Conservation (phyloP, 2,888 invertebrate species). For the Anticlea derivata region DNA sequence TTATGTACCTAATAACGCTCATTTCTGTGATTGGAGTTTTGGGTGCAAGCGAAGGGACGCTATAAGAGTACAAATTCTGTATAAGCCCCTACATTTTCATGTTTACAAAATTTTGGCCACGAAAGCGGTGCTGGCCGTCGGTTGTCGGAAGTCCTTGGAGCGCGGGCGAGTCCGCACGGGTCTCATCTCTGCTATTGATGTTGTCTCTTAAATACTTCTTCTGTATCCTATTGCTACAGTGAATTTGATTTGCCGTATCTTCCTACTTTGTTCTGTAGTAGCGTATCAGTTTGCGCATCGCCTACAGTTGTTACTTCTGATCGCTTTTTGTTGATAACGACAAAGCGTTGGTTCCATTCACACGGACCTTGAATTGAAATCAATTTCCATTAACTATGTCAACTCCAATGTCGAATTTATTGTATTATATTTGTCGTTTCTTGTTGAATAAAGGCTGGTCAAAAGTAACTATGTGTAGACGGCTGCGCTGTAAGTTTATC, state of each 20-base stretch:
- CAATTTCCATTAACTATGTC: no score
- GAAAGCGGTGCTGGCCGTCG: conserved; percentile 58
- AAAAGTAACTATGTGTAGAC: conserved; percentile 5
- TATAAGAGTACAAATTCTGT: conserved; percentile 89
- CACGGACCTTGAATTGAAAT: neutral
- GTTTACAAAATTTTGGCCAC: conserved; percentile 69
- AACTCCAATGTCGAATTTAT: no score
- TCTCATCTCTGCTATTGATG: conserved; percentile 77
- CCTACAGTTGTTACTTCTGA: conserved; percentile 9
- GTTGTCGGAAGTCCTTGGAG: conserved; percentile 42
- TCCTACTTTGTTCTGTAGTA: conserved; percentile 55
- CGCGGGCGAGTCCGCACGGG: conserved; percentile 56
- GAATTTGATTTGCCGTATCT: conserved; percentile 70
- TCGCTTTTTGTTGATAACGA: neutral
- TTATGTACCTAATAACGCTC: conserved; percentile 36
- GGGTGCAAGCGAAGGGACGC: conserved; percentile 69
- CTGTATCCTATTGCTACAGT: conserved; percentile 79
- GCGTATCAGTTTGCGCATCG: conserved; percentile 33
- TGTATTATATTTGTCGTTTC: no score
- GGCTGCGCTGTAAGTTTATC: conserved; percentile 39
- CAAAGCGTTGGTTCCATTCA: no score
- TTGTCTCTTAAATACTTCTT: conserved; percentile 72
- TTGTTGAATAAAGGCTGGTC: neutral
- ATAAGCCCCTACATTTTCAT: conserved; percentile 84
- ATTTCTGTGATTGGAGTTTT: conserved; percentile 33